These are phyloP conservation scores for Empis livida DNA, from an alignment of 2,888 invertebrate species.

Conservation along the genomic window DNA sequence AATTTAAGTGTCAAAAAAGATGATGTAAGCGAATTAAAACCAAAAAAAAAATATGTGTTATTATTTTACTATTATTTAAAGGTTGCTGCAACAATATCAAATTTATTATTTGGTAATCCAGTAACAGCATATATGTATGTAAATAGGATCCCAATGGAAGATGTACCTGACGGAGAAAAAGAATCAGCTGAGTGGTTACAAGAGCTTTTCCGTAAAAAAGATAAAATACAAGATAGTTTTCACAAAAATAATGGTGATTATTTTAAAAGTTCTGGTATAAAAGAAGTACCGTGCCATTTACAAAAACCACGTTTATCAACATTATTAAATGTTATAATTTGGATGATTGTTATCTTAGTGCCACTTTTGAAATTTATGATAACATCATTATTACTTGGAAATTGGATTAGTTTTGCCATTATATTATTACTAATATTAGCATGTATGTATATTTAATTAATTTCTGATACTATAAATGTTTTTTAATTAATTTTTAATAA, in stretches of 20 bases:
- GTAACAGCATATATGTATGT: constrained; percentile 65
- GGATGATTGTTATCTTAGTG: constrained; percentile 35
- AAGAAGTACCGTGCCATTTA: constrained; percentile 45
- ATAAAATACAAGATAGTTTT: constrained; percentile 39
- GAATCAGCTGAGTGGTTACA: constrained; percentile 71
- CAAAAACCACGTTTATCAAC: constrained; percentile 49
- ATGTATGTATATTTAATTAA: constrained; percentile 50
- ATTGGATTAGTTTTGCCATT: constrained; percentile 35
- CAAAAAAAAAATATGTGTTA: too few relatives aligned
- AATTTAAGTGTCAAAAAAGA: constrained; percentile 56
- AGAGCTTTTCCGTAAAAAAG: constrained; percentile 69
- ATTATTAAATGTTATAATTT: constrained; percentile 55
- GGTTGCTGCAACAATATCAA: constrained; percentile 60
- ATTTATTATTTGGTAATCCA: constrained; percentile 46
- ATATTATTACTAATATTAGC: constrained; percentile 45
- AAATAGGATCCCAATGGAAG: constrained; percentile 66
- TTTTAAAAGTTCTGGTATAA: constrained; percentile 60
- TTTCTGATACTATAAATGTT: background rate
- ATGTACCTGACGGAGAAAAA: constrained; percentile 58
- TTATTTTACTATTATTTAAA: too few relatives aligned
- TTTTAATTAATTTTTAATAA: too few relatives aligned
- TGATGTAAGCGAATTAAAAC: constrained; percentile 33
- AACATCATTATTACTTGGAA: constrained; percentile 32
- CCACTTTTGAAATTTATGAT: constrained; percentile 25
- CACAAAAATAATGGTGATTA: constrained; percentile 50